Evolutionary conservation across 35 echinoderm and acorn worm species (phyloP), one percentile per base, ranked within the genome.

Genomic region (Antedon bifida): DNA sequence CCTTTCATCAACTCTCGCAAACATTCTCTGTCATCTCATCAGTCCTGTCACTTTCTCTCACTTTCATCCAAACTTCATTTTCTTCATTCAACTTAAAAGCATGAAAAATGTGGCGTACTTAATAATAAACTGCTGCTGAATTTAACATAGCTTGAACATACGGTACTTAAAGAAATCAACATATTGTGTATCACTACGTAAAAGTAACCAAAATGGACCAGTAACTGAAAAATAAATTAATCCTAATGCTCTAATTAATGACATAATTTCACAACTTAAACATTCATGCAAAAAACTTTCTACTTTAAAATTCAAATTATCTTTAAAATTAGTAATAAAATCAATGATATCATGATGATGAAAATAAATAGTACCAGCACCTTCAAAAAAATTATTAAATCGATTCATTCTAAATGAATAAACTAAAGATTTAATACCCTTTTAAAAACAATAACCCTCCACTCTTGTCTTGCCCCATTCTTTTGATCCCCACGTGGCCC

Each of bases 401-500:
- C 83, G 0, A 30, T 87, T 87, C 86, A 87, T 87, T 74, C 86
- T 51, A 55, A 87, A 87, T 73, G 78, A 82, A 36, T 78, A 34
- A 19, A 87, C 30, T 3, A 80, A 7, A 0, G 46, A 87, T 30
- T 81, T 82, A 42, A 64, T 64, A 19, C 51, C 51, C 51, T 26
- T 64, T 64, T 64, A 2, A 64, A 64, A 74, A 29, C 78, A 80
- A 39, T 82, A 87, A 16, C 78, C 77, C 0, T 55, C 78, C 86
- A 87, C 31, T 87, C 16, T 32, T 38, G 29, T 19, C 36, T 81
- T 29, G 42, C 81, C 28, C 78, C 79, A 87, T 87, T 87, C 45
- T 87, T 87, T 78, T 87, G 36, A 73, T 87, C 86, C 16, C 86
- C 86, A 33, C 46, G 28, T 82, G 77, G 86, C 0, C 86, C 86